These are phyloP conservation scores for Leucosticte australis DNA, from an alignment of 2,113 vertebrate genomes.

Conservation along the genomic window DNA sequence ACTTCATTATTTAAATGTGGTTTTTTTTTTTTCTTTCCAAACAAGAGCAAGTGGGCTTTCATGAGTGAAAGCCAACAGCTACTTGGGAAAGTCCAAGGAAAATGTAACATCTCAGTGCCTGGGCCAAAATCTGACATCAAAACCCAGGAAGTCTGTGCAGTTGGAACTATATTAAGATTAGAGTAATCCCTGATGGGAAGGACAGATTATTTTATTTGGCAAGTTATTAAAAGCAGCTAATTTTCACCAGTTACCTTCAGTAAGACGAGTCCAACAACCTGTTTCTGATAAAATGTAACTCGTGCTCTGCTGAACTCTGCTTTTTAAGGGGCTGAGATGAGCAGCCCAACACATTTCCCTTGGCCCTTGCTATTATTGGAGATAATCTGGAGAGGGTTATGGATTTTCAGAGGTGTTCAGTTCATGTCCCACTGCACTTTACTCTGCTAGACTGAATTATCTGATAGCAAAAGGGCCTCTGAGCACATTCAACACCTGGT, in stretches of 20 bases:
- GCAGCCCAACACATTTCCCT: background rate
- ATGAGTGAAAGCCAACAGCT: background rate
- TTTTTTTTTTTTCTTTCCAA: background rate
- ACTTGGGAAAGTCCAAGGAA: background rate
- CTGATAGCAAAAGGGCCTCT: background rate
- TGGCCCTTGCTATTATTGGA: background rate
- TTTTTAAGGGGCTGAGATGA: background rate
- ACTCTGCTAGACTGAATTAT: background rate
- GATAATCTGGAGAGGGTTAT: background rate
- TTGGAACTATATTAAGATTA: conserved; percentile 16
- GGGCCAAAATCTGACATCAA: conserved; percentile 1
- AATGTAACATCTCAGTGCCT: background rate
- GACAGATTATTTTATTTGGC: conserved; percentile 21
- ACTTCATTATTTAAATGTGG: background rate
- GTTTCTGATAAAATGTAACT: background rate
- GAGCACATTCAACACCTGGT: background rate
- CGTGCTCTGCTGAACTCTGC: background rate
- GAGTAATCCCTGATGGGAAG: background rate
- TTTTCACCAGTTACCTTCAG: background rate
- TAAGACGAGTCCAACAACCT: background rate
- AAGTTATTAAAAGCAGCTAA: background rate
- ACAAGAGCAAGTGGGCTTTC: background rate
- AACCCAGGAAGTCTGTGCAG: background rate
- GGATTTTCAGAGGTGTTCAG: background rate
- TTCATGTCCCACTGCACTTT: background rate